Evolutionary conservation across 2,888 invertebrate species (phyloP).

Genomic region (Tortricodes alternella): DNA sequence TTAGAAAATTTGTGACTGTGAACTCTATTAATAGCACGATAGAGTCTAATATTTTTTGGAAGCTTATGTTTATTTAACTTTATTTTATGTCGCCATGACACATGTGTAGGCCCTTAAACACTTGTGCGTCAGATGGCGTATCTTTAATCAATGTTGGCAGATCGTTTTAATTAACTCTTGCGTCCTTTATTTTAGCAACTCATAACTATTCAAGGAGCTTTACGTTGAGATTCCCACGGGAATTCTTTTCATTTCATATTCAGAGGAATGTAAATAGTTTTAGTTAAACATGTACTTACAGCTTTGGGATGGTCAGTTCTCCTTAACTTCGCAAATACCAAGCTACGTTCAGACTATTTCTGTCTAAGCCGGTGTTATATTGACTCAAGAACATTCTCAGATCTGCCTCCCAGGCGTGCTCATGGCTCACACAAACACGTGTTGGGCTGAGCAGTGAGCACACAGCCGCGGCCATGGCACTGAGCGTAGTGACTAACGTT

Average conservation of each 20-base stretch:
- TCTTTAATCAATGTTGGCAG: constrained; percentile 53
- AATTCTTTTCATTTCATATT: neutral
- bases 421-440: constrained; percentile 74
- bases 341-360: constrained; percentile 68
- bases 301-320: constrained; percentile 1
- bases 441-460: constrained; percentile 48
- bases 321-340: constrained; percentile 62
- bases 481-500: constrained; percentile 39
- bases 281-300: constrained; percentile 1
- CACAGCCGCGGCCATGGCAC: constrained; percentile 42
- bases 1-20: constrained; percentile 34
- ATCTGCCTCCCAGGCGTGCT: constrained; percentile 73
- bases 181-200: constrained; percentile 23
- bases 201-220: constrained; percentile 8
- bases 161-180: constrained; percentile 31
- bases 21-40: constrained; percentile 39
- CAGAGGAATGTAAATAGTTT: neutral
- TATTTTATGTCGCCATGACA: constrained; percentile 46
- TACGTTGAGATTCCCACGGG: constrained; percentile 17
- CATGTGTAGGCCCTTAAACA: constrained; percentile 55
- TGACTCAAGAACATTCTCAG: constrained; percentile 81
- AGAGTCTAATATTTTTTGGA: constrained; percentile 39
- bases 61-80: constrained; percentile 33
- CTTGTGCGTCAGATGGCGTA: constrained; percentile 61
- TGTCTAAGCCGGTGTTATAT: constrained; percentile 71